phyloP scores from a whole-genome alignment of 2,797 vertebrate species.

The Natrix natrix region DNA sequence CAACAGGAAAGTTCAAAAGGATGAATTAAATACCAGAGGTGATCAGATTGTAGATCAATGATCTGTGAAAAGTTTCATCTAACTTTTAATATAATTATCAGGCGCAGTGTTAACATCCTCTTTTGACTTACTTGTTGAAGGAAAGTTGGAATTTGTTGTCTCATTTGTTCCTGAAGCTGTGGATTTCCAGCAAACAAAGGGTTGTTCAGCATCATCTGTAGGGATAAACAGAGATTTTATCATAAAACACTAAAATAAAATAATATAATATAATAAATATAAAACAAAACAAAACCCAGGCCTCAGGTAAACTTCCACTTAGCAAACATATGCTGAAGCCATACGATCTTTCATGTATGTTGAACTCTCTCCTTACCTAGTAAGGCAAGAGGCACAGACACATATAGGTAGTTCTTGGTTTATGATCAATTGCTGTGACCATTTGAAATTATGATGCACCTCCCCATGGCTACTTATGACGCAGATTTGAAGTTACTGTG shows the following conservation, averaged over 20 bases:
- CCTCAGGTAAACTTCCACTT: not conserved
- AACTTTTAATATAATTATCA: not conserved
- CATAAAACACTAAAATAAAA: not conserved
- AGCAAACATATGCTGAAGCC: no score
- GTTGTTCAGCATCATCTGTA: constrained; percentile 90
- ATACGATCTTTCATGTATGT: not conserved
- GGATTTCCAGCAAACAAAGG: constrained; percentile 89
- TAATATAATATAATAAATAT: no score
- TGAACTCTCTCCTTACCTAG: not conserved
- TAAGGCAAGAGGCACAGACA: not conserved
- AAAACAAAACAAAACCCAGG: not conserved
- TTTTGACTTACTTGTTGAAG: constrained; percentile 84
- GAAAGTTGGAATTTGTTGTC: constrained; percentile 85
- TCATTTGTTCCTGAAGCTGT: constrained; percentile 88
- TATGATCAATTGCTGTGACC: not conserved
- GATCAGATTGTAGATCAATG: not conserved
- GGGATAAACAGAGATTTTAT: constrained; percentile 62
- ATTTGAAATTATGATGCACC: not conserved
- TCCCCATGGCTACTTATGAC: not conserved
- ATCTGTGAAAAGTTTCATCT: not conserved
- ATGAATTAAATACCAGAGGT: not conserved
- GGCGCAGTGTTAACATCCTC: constrained; percentile 49
- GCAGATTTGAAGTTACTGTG: not conserved
- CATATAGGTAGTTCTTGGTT: not conserved
- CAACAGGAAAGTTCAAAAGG: not conserved